Evolutionary conservation across 2,797 vertebrate species (phyloP).

Genomic region (Orientallactaga sibirica): DNA sequence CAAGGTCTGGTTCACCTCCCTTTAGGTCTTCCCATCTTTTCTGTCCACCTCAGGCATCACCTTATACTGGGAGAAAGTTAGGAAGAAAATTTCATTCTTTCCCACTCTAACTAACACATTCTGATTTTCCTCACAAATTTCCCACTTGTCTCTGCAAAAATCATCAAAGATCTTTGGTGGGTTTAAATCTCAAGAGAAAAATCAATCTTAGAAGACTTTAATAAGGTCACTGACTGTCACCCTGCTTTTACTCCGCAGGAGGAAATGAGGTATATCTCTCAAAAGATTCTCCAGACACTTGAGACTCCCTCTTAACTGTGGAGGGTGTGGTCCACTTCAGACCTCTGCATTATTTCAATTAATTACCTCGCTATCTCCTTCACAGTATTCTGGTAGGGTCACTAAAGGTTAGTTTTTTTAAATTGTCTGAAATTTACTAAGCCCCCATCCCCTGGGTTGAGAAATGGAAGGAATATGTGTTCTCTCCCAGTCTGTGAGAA

Average conservation of each 20-base stretch:
- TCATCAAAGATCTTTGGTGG: neutral
- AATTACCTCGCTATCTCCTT: conserved; percentile 26
- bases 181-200: neutral
- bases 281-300: neutral
- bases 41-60: neutral
- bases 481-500: neutral
- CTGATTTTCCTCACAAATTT: neutral
- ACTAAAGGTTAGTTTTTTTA: neutral
- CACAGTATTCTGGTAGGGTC: neutral
- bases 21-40: neutral
- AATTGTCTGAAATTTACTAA: neutral
- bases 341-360: conserved; percentile 10
- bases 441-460: neutral
- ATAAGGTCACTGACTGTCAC: neutral
- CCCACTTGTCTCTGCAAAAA: neutral
- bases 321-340: neutral
- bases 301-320: neutral
- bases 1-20: neutral
- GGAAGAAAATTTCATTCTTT: neutral
- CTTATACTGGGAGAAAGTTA: neutral
- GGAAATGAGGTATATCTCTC: neutral
- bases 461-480: neutral
- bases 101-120: neutral
- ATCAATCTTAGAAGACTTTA: neutral
- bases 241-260: neutral